phyloP scores from a whole-genome alignment of 2,797 vertebrate species.

The Sebastes diaconus region DNA sequence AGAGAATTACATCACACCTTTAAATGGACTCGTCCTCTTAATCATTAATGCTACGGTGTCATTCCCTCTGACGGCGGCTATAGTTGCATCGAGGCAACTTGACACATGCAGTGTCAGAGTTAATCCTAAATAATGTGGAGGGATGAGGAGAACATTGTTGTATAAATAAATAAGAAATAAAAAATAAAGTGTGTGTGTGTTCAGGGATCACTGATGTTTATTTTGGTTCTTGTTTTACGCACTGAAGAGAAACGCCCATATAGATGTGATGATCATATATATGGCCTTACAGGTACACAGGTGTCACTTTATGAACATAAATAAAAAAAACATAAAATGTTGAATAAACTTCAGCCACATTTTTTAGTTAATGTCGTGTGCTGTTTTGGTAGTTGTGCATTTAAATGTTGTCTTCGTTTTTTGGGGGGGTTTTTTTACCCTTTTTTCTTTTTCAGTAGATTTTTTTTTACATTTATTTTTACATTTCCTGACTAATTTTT shows the following conservation, averaged over 20 bases:
- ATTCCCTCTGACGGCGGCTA: conserved; percentile 45
- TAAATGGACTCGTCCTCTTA: conserved; percentile 62
- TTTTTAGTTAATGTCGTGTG: not conserved
- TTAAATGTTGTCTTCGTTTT: not conserved
- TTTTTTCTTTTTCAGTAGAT: not conserved
- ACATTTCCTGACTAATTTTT: not conserved
- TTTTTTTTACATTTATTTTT: not conserved
- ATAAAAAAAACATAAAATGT: not conserved
- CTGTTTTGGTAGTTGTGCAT: not conserved
- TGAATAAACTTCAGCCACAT: not conserved
- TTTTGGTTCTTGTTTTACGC: conserved; percentile 55
- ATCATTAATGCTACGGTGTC: conserved; percentile 73
- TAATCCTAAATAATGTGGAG: conserved; percentile 21
- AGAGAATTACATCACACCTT: conserved; percentile 76
- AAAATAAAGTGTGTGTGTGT: not conserved
- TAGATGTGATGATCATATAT: not conserved
- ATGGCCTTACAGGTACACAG: too few species aligned
- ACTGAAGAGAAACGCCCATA: conserved; percentile 41
- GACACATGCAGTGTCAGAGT: conserved; percentile 42
- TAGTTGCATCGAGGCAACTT: conserved; percentile 47
- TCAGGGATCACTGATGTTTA: conserved; percentile 32
- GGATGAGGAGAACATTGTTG: too few species aligned
- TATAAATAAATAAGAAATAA: not conserved
- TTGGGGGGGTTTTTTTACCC: too few species aligned
- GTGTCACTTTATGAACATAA: too few species aligned